Percentiles rank a stretch among this genome's conserved stretches.
Conservation (phyloP, 2,113 vertebrate genomes). For the Otocyon megalotis region DNA sequence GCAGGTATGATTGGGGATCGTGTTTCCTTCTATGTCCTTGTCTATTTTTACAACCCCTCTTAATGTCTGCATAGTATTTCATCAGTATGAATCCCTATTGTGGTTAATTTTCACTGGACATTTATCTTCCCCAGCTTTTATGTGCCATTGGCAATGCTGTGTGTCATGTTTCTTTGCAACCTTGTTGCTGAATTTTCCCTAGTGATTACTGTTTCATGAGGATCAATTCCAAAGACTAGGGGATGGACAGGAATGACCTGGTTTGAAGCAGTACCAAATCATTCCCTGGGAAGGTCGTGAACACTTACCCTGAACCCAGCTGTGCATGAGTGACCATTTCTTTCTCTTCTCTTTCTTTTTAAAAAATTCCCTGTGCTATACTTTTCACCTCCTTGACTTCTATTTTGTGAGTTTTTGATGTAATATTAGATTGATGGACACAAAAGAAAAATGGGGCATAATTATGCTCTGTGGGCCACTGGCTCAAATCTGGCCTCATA, state of each 20-base stretch:
- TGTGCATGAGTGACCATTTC: background rate
- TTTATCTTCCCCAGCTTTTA: background rate
- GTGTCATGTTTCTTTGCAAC: constrained; percentile 15
- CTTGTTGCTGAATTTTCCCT: background rate
- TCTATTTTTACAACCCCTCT: constrained; percentile 42
- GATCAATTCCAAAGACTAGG: background rate
- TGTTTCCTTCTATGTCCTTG: background rate
- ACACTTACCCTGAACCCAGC: background rate
- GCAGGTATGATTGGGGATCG: background rate
- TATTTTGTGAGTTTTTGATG: background rate
- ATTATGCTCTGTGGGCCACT: background rate
- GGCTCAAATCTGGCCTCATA: background rate
- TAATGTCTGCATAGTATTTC: constrained; percentile 55
- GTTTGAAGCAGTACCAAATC: background rate
- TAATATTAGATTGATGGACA: background rate
- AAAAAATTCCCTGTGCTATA: background rate
- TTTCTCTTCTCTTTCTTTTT: background rate
- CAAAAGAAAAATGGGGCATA: background rate
- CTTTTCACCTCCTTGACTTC: background rate
- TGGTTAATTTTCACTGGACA: background rate
- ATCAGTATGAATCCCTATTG: background rate
- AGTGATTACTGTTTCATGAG: constrained; percentile 12
- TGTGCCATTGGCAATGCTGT: background rate
- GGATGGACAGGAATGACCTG: background rate
- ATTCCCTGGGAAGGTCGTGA: background rate